Evolutionary conservation across 2,113 vertebrate species (phyloP).

Genomic region (Meles meles): DNA sequence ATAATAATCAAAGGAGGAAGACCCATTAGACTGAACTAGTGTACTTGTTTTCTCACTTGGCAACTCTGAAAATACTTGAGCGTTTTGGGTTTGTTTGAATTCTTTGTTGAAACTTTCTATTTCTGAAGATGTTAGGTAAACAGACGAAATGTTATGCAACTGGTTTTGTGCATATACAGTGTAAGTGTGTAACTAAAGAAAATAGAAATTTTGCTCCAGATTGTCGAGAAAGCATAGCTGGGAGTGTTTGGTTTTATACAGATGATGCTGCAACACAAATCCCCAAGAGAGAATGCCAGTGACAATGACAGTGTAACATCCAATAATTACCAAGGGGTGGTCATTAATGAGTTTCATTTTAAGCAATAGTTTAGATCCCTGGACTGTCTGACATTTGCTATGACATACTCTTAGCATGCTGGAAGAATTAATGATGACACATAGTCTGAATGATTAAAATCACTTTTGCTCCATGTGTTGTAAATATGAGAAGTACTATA

Average conservation of each 20-base stretch:
- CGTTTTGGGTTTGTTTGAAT: neutral
- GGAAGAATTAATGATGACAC: neutral
- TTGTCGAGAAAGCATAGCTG: neutral
- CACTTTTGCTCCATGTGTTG: neutral
- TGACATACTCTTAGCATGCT: neutral
- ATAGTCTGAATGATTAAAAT: neutral
- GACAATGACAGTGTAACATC: neutral
- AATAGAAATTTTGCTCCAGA: neutral
- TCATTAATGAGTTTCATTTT: neutral
- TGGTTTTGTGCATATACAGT: neutral
- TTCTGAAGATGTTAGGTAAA: conserved; percentile 24
- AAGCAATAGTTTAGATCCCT: neutral
- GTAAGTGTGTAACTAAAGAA: neutral
- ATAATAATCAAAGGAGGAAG: conserved; percentile 79
- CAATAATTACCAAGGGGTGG: neutral
- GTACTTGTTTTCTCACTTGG: neutral
- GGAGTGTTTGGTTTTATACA: neutral
- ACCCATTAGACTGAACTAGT: conserved; percentile 72
- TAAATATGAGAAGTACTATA: neutral
- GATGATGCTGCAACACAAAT: neutral
- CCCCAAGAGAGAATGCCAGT: neutral
- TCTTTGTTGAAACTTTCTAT: neutral
- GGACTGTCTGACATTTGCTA: neutral
- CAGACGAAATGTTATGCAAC: neutral
- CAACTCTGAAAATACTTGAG: neutral